Evolutionary conservation across 2,113 vertebrate species (phyloP).

Genomic region (Rhea pennata): DNA sequence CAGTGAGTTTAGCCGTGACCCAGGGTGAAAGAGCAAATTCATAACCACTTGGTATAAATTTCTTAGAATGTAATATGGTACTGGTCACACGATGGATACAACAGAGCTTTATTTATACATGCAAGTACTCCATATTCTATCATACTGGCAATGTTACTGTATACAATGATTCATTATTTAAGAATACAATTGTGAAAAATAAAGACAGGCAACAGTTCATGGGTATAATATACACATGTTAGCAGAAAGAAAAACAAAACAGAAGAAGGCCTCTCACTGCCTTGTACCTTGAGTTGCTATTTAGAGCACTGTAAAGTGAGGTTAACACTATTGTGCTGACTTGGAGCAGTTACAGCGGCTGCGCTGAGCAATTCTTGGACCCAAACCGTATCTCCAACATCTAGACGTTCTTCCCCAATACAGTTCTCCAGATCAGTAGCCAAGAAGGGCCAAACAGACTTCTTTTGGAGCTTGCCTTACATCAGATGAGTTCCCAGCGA

Average conservation of each 20-base stretch:
- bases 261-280: constrained; percentile 8
- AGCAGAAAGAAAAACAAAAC: constrained; percentile 7
- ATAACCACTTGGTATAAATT: background rate
- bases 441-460: background rate
- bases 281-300: constrained; percentile 44
- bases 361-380: background rate
- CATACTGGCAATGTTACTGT: constrained; percentile 27
- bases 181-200: constrained; percentile 62
- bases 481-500: background rate
- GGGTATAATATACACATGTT: constrained; percentile 15
- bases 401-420: background rate
- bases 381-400: background rate
- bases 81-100: constrained; percentile 32
- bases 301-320: background rate
- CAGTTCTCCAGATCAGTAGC: background rate
- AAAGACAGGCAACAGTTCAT: constrained; percentile 16
- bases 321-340: constrained; percentile 43
- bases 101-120: constrained; percentile 13
- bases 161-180: constrained; percentile 59
- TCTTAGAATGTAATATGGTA: background rate
- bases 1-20: background rate
- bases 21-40: background rate
- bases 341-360: background rate
- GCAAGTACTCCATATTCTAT: constrained; percentile 1
- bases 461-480: background rate